These are phyloP conservation scores for Ophraella communa DNA, from an alignment of 2,888 invertebrate species.

Conservation along the genomic window DNA sequence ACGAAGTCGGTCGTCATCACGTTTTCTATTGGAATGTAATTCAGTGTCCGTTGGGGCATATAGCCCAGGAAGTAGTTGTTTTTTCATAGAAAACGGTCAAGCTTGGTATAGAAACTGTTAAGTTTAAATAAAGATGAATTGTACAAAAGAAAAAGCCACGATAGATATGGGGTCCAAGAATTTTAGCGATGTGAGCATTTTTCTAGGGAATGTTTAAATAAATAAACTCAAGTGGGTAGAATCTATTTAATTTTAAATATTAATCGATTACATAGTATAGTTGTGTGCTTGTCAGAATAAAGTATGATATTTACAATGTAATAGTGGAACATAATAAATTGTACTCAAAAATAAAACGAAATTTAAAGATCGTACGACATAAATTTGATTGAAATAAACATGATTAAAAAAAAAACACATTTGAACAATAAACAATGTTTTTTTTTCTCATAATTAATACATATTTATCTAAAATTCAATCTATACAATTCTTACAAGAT, in stretches of 20 bases:
- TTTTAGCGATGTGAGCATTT: no score
- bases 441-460: conserved; percentile 41
- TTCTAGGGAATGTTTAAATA: no score
- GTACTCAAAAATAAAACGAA: conserved; percentile 58
- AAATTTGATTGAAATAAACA: conserved; percentile 36
- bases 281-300: conserved; percentile 61
- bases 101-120: no score
- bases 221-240: conserved; percentile 50
- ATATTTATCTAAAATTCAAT: conserved; percentile 52
- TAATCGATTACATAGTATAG: conserved; percentile 62
- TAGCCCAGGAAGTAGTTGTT: no score
- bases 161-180: no score
- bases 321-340: conserved; percentile 58
- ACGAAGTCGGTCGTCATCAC: no score
- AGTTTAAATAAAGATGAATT: no score
- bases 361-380: conserved; percentile 54
- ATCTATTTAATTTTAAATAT: conserved; percentile 62
- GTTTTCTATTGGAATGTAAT: no score
- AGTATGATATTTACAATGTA: conserved; percentile 62
- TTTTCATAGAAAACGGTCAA: no score
- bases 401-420: conserved; percentile 34
- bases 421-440: conserved; percentile 39
- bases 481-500: conserved; percentile 54
- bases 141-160: no score
- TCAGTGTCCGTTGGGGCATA: no score